These are phyloP conservation scores for Oreochromis spilurus DNA, from an alignment of 2,113 vertebrate genomes.

Conservation along the genomic window DNA sequence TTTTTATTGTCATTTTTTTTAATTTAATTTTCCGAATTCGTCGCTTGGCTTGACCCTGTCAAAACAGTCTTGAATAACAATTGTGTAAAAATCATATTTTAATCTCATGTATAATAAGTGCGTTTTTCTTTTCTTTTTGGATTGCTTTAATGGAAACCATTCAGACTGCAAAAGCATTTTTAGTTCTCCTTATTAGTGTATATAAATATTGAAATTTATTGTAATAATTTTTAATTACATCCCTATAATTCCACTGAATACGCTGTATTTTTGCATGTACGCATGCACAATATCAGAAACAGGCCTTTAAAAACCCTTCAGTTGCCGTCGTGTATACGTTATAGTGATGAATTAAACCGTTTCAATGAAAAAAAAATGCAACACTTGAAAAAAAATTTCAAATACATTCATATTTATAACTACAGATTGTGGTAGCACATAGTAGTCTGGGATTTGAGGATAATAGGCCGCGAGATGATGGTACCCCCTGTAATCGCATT, in stretches of 20 bases:
- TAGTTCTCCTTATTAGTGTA: neutral
- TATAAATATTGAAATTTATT: neutral
- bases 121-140: neutral
- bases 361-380: neutral
- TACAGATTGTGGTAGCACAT: neutral
- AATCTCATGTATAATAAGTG: neutral
- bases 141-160: neutral
- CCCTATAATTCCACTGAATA: neutral
- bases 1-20: neutral
- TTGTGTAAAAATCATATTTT: neutral
- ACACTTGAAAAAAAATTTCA: neutral
- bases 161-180: neutral
- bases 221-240: neutral
- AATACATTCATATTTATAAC: neutral
- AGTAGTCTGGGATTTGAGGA: neutral
- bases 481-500: neutral
- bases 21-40: neutral
- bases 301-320: neutral
- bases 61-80: neutral
- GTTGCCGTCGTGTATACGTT: neutral
- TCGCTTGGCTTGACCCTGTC: neutral
- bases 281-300: neutral
- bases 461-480: neutral
- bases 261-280: neutral
- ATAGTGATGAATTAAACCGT: accelerated